Evolutionary conservation across 1,140 invertebrate genomes (phyloP).

Genomic region (Tetramorium alpestre): DNA sequence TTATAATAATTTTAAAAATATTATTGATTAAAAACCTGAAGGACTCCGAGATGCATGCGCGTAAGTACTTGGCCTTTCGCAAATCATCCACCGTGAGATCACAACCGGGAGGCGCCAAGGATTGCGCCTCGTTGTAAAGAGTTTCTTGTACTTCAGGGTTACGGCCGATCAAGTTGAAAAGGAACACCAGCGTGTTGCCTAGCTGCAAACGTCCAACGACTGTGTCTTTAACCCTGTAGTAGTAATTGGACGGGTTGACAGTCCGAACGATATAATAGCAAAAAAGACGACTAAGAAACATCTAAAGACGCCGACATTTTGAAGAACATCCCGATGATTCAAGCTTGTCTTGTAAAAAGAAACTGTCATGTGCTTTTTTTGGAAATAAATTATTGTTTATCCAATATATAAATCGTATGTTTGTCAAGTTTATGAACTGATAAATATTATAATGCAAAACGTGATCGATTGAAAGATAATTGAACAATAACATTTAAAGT

Average conservation of each 20-base stretch:
- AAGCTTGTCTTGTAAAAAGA: background rate
- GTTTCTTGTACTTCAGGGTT: constrained; percentile 90
- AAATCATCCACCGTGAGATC: constrained; percentile 88
- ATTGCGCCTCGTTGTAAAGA: constrained; percentile 91
- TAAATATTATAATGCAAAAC: background rate
- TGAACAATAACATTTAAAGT: background rate
- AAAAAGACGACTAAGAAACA: background rate
- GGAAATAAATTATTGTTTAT: constrained; percentile 4
- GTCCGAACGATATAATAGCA: background rate
- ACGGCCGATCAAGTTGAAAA: constrained; percentile 91
- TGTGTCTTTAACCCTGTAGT: constrained; percentile 28
- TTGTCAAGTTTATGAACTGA: background rate
- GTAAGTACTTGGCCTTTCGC: constrained; percentile 90
- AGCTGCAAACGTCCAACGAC: constrained; percentile 86
- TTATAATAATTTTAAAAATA: constrained; percentile 10
- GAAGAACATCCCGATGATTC: background rate
- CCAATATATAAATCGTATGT: background rate
- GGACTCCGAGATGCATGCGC: constrained; percentile 94
- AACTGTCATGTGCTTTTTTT: background rate
- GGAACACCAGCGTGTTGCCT: constrained; percentile 92
- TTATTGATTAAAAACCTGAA: constrained; percentile 86
- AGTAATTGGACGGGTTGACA: constrained; percentile 22
- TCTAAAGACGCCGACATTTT: background rate
- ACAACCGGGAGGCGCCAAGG: constrained; percentile 86
- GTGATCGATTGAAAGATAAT: background rate